Base-by-base conservation (phyloP, 2,797 vertebrate genomes). In the Oreochromis grahami region DNA sequence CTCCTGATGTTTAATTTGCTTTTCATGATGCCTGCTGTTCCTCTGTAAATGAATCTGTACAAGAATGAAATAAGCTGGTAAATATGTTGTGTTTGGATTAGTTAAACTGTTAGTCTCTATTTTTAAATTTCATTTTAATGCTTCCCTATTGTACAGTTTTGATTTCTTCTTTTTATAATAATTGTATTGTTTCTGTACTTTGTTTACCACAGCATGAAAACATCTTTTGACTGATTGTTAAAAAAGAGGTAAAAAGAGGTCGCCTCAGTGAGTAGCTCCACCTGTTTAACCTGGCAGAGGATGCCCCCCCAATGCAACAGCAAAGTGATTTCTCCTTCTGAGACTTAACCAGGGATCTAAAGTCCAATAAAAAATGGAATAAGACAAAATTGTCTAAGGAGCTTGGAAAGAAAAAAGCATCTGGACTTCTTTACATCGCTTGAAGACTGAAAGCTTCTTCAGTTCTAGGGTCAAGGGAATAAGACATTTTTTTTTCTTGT, bases 261-360 rank as follows among this genome's bases (percentile, higher is more conserved):
- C 0, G 2, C 4, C 7, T 26, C 2, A 53, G 21, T 1, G 21
- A 1, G 12, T 4, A 7, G 6, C 52, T 14, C 52, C 21, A 0
- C 11, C 1, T 53, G 6, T 53, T 52, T 52, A 51, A 11, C 50
- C 2, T 24, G 24, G 24, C 24, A n/a, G n/a, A 24, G 50, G 19
- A 48, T 4, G 5, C 41, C 38, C 11, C 11, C 2, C 41, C 4
- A 0, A 3, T 43, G 41, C 41, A 43, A 43, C 41, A 43, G 0
- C 12, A 43, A 43, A 43, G 12, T 43, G 5, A 43, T 6, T 43
- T 43, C 41, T 43, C 41, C 12, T 43, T 0, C 5, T 43, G 41
- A 43, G 41, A 36, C 34, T 3, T 36, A 36, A 36, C 2, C 34
- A 8, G 34, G 34, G 34, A 34, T 34, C 34, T 34, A 8, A 34